These are phyloP conservation scores for Melitaea cinxia DNA, from an alignment of 1,140 invertebrate species.

Conservation along the genomic window DNA sequence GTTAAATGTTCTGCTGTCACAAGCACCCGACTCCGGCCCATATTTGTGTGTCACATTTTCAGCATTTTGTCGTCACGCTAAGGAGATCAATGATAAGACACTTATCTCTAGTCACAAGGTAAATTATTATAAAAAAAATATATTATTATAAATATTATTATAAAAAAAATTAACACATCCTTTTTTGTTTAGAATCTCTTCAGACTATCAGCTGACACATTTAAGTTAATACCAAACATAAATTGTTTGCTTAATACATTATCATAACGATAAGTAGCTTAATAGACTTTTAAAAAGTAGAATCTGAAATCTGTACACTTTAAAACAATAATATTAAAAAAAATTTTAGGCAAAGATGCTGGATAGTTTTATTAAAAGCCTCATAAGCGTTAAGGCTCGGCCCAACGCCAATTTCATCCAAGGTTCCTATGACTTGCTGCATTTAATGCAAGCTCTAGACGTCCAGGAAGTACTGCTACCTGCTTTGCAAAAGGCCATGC, in stretches of 20 bases:
- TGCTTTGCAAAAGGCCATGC: constrained; percentile 93
- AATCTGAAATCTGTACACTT: not conserved
- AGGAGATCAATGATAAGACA: constrained; percentile 58
- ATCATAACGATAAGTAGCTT: no score
- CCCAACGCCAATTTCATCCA: constrained; percentile 86
- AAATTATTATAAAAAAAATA: constrained; percentile 24
- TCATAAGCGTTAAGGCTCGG: constrained; percentile 90
- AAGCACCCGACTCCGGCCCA: constrained; percentile 77
- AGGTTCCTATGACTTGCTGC: constrained; percentile 85
- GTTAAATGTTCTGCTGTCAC: constrained; percentile 69
- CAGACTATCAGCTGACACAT: no score
- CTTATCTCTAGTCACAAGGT: constrained; percentile 79
- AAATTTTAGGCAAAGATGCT: constrained; percentile 83
- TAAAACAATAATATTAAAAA: not conserved
- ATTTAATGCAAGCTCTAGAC: constrained; percentile 86
- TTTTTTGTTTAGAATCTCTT: no score
- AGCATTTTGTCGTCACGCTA: constrained; percentile 57
- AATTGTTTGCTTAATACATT: no score
- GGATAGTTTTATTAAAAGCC: constrained; percentile 90
- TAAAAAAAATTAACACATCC: no score
- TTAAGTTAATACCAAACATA: no score
- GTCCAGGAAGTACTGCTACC: constrained; percentile 91
- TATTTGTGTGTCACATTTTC: constrained; percentile 62
- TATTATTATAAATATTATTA: no score
- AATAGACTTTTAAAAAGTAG: no score